phyloP scores from a whole-genome alignment of 2,888 invertebrate species.

The Acanthopleura granulata region DNA sequence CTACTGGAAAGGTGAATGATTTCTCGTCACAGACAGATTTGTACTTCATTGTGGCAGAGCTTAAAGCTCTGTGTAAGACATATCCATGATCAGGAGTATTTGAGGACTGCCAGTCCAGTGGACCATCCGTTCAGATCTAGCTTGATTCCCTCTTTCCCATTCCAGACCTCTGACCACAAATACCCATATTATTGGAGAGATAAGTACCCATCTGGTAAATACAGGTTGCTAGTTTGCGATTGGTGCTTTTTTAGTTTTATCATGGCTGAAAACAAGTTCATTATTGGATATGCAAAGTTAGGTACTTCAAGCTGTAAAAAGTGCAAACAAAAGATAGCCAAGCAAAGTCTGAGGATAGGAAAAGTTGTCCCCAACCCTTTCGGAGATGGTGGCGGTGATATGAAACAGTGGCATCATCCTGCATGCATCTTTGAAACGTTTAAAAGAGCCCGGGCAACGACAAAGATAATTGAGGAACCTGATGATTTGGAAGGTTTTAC shows the following conservation, averaged over 20 bases:
- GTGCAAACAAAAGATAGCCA: constrained; percentile 84
- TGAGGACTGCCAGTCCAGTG: too few relatives aligned
- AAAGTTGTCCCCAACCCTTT: constrained; percentile 86
- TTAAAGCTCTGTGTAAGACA: too few relatives aligned
- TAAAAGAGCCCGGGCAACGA: constrained; percentile 82
- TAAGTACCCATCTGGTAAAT: too few relatives aligned
- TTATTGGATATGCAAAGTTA: constrained; percentile 84
- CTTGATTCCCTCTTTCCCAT: too few relatives aligned
- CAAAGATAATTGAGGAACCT: constrained; percentile 83
- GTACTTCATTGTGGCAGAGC: too few relatives aligned
- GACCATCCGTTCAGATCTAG: too few relatives aligned
- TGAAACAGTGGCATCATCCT: constrained; percentile 88
- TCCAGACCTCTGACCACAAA: too few relatives aligned
- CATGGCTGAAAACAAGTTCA: constrained; percentile 71
- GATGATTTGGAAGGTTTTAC: constrained; percentile 86
- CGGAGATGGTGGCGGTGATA: constrained; percentile 78
- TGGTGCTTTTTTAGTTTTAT: background rate
- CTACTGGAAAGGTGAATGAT: too few relatives aligned
- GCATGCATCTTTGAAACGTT: constrained; percentile 85
- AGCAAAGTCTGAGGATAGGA: constrained; percentile 81
- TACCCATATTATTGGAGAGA: too few relatives aligned
- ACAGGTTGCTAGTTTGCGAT: too few relatives aligned
- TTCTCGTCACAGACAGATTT: too few relatives aligned
- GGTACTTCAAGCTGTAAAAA: constrained; percentile 88
- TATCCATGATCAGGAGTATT: too few relatives aligned